A percentile compares a stretch with the other conserved stretches of the same genome.
Evolutionary conservation across 2,797 vertebrate species (phyloP).

Genomic region (Mionectes olivaceus): DNA sequence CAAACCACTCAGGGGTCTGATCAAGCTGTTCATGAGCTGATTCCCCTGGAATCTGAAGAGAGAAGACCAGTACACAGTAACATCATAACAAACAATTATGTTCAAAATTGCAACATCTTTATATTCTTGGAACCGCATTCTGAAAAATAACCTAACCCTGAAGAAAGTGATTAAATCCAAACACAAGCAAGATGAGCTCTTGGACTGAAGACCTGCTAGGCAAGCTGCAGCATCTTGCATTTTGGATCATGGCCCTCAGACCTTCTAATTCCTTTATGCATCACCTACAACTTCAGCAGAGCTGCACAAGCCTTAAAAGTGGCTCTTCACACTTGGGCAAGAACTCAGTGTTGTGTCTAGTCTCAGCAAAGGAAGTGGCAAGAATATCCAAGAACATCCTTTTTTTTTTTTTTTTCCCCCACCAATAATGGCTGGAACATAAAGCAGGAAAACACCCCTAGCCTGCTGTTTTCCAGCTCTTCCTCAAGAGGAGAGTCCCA

Average conservation of each 20-base stretch:
- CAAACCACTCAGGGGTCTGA: not conserved
- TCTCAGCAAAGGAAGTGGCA: not conserved
- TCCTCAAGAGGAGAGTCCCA: not conserved
- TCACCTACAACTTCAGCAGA: not conserved
- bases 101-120: not conserved
- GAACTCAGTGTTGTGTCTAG: not conserved
- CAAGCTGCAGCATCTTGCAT: not conserved
- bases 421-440: not conserved
- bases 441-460: not conserved
- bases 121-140: not conserved
- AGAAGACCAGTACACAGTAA: not conserved
- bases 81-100: not conserved
- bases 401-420: not conserved
- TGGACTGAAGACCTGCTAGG: not conserved
- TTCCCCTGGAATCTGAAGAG: rapidly evolving
- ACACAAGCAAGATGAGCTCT: not conserved
- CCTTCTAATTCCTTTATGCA: not conserved
- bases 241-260: not conserved
- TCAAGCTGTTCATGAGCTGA: not conserved
- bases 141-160: not conserved
- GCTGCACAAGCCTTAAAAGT: not conserved
- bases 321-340: not conserved
- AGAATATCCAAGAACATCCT: not conserved
- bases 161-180: not conserved
- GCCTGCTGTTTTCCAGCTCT: not conserved